Conservation (phyloP, 2,113 vertebrate genomes). For the Petrocephalus zakoni region DNA sequence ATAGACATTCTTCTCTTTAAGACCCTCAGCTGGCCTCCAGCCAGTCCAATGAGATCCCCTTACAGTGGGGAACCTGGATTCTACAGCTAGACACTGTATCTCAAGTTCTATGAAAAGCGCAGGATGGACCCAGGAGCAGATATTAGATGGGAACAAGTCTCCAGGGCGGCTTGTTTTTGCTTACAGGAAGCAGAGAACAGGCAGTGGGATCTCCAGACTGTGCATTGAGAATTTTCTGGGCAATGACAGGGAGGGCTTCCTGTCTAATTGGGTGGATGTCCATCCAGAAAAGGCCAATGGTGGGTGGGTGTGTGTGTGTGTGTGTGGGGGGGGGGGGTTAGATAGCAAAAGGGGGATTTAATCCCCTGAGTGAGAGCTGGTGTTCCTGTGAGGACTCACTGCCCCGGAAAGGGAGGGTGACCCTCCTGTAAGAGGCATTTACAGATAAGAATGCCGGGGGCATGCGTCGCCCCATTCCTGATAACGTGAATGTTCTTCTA, state of each 20-base stretch:
- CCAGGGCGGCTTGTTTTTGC: not conserved
- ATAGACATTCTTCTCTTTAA: not conserved
- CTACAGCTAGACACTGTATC: not conserved
- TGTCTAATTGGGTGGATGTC: conserved; percentile 5
- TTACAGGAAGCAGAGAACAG: not conserved
- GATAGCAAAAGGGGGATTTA: not conserved
- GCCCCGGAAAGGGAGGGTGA: not conserved
- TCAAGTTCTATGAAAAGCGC: not conserved
- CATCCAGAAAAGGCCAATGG: conserved; percentile 6
- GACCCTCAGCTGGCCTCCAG: not conserved
- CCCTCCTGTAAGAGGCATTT: not conserved
- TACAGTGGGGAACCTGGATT: not conserved
- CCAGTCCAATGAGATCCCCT: not conserved
- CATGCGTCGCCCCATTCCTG: not conserved
- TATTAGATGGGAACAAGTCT: not conserved
- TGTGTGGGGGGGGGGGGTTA: not conserved
- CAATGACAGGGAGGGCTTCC: not conserved
- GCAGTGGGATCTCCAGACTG: not conserved
- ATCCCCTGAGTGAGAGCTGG: not conserved
- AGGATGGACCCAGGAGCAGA: not conserved
- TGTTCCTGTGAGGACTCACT: not conserved
- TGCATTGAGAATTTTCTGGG: not conserved
- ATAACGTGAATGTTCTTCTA: not conserved
- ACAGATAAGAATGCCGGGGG: not conserved
- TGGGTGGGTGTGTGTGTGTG: not conserved